phyloP scores from a whole-genome alignment of 1,140 invertebrate genomes.

The Nixonia krombeini region DNA sequence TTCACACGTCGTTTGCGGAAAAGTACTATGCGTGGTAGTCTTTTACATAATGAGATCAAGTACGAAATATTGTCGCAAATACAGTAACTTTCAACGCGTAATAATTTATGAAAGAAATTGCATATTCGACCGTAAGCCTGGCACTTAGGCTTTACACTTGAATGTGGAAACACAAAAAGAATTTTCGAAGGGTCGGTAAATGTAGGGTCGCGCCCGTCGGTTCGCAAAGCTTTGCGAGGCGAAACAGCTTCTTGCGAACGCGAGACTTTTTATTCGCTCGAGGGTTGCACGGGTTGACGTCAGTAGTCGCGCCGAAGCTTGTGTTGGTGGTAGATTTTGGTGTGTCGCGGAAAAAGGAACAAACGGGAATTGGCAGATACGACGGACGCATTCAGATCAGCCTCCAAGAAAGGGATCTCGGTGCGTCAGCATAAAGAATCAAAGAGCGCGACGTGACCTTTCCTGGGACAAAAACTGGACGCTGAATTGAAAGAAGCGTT shows the following conservation, averaged over 20 bases:
- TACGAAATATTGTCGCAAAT: too few relatives aligned
- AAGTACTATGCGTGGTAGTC: too few relatives aligned
- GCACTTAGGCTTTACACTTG: constrained; percentile 18
- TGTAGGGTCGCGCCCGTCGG: background rate
- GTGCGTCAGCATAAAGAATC: constrained; percentile 64
- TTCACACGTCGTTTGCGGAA: too few relatives aligned
- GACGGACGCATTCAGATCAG: constrained; percentile 67
- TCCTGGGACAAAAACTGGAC: constrained; percentile 54
- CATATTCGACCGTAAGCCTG: too few relatives aligned
- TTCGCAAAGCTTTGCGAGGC: constrained; percentile 10
- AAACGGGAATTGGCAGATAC: constrained; percentile 54
- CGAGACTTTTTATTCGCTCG: constrained; percentile 47
- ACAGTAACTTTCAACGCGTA: too few relatives aligned
- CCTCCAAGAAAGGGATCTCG: constrained; percentile 33
- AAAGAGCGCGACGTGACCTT: constrained; percentile 57
- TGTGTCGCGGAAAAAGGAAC: constrained; percentile 35
- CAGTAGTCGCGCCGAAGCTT: constrained; percentile 43
- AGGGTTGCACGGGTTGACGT: constrained; percentile 42
- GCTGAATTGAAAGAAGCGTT: constrained; percentile 35
- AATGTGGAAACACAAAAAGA: constrained; percentile 20
- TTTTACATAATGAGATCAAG: too few relatives aligned
- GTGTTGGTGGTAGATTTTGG: constrained; percentile 28
- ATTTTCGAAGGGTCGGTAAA: constrained; percentile 15
- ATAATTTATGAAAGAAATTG: background rate
- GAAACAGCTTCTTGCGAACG: constrained; percentile 32